Evolutionary conservation across 2,888 invertebrate species (phyloP), one percentile per base, ranked within the genome.

Genomic region (Cheilosia urbana): DNA sequence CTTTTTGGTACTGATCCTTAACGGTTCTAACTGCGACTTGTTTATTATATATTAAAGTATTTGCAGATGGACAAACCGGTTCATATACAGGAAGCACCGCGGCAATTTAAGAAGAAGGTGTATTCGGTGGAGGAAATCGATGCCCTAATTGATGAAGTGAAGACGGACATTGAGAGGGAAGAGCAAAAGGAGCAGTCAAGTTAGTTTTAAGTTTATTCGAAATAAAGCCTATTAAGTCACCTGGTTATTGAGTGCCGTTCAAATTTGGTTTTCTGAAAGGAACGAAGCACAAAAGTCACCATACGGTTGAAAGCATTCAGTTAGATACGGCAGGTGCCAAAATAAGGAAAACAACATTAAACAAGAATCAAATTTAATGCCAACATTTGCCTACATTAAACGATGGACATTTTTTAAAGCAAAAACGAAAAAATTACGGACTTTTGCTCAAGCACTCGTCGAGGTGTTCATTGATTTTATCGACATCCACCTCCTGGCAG

Each of bases 1-100:
- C 88, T 95, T 95, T 91, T 93, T 94, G 93, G 95, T 94, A 92
- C 2, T 40, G n/a, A n/a, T 42, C 1, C 0, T 24, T 57, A 21
- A 30, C 1, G 0, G 34, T 21, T 49, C 0, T 21, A 15, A 15
- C 15, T 2, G 2, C 4, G 13, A 19, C 9, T 30, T 7, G 6
- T 9, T 17, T 27, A 34, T 17, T 6, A 24, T 53, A 11, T n/a
- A 51, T n/a, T 4, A 47, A 1, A 37, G 2, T 11, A 17, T n/a
- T 65, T 75, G 9, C 15, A 85, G 85, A 55, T 76, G 37, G 78
- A 76, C 11, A 85, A 85, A 45, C 71, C 76, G 1, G 2, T 42
- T n/a, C 57, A 30, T 24, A n/a, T 62, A 13, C 76, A 69, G 4
- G 72, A 76, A 30, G 11, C 27, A 17, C 47, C 60, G 0, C 17